phyloP scores from a whole-genome alignment of 30 jellyfish, hydroid and myxozoan species.

The Turritopsis rubra region DNA sequence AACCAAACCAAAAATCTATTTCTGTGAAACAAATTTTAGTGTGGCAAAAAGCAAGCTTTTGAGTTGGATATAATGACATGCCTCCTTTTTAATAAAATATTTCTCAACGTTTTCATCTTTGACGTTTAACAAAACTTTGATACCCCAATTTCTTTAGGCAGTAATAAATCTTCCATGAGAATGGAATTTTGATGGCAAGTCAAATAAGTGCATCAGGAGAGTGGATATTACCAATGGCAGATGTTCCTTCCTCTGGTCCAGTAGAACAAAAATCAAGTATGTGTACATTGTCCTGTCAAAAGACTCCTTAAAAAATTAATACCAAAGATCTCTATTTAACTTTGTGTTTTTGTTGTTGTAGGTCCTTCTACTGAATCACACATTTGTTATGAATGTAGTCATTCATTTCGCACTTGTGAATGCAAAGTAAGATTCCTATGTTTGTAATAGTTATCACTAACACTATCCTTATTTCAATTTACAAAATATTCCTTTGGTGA shows the following conservation, averaged over 20 bases:
- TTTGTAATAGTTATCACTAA: too few relatives aligned
- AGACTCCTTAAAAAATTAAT: neutral
- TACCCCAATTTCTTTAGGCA: neutral
- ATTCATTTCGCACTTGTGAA: slow-evolving; percentile 65
- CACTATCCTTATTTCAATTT: too few relatives aligned
- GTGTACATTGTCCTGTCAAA: neutral
- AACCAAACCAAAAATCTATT: too few relatives aligned
- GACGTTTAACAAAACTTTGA: too few relatives aligned
- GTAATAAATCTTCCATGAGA: neutral
- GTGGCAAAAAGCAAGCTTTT: too few relatives aligned
- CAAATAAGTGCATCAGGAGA: slow-evolving; percentile 21
- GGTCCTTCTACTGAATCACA: slow-evolving; percentile 21
- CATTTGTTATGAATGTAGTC: slow-evolving; percentile 53
- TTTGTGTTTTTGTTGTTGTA: neutral
- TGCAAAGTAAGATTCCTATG: slow-evolving; percentile 82
- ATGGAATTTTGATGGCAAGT: neutral
- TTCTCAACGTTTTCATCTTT: too few relatives aligned
- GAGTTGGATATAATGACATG: too few relatives aligned
- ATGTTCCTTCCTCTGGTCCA: slow-evolving; percentile 10
- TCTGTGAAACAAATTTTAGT: too few relatives aligned
- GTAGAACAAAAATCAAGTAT: slow-evolving; percentile 1
- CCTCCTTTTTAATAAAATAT: too few relatives aligned
- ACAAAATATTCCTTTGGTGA: neutral
- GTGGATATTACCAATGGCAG: slow-evolving; percentile 9
- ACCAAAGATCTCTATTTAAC: too few relatives aligned